A percentile compares a stretch with the other conserved stretches of the same genome.
Conservation (phyloP, 2,797 vertebrate genomes). For the Gila robusta region DNA sequence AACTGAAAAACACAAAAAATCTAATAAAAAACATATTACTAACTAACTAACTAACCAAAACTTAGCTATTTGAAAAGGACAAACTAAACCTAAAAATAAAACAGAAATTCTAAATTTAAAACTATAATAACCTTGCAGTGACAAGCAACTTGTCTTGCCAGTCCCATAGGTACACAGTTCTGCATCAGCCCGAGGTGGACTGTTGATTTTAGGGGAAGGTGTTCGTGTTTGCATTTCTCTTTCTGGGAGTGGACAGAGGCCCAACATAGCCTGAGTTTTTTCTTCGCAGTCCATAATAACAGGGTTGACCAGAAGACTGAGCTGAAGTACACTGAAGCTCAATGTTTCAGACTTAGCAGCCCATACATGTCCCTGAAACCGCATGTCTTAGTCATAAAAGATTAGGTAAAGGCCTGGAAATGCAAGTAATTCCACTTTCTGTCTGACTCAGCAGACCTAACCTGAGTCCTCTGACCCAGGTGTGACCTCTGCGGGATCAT, state of each 20-base stretch:
- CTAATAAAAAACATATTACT: not conserved
- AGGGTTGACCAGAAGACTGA: conserved; percentile 17
- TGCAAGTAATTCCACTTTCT: not conserved
- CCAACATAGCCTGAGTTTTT: conserved; percentile 40
- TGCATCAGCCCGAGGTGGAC: not conserved
- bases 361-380: conserved; percentile 13
- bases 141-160: conserved; percentile 15
- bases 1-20: not conserved
- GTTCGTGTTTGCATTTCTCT: conserved; percentile 13
- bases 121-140: conserved; percentile 7
- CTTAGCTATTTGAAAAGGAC: conserved; percentile 1
- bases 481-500: conserved; percentile 6
- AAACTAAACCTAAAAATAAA: not conserved
- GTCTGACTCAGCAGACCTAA: not conserved
- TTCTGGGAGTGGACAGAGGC: conserved; percentile 27
- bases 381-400: not conserved
- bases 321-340: not conserved
- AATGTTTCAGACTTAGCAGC: not conserved
- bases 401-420: conserved; percentile 1
- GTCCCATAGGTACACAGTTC: not conserved
- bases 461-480: not conserved
- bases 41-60: not conserved
- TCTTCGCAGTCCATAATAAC: conserved; percentile 36
- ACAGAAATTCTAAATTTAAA: not conserved
- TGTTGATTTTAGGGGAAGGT: not conserved